Evolutionary conservation across 1,140 invertebrate genomes (phyloP), one percentile per base, ranked within the genome.

Genomic region (Aphidius ervi): DNA sequence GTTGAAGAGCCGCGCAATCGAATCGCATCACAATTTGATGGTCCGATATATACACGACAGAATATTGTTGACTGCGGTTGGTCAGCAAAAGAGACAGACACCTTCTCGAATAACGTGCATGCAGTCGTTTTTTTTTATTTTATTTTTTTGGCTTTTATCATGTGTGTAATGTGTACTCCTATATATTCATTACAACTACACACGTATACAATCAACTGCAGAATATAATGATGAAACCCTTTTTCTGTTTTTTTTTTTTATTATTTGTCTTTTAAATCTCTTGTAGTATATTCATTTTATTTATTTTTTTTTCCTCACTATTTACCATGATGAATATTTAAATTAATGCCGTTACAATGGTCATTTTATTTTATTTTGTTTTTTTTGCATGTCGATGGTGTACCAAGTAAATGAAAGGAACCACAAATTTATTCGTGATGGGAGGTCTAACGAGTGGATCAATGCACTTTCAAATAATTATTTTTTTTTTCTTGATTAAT

Each of bases 311-410:
- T 31, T n/a, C 42, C 42, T 23, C 47, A n/a, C 56, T 42, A 58
- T 58, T 58, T 31, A 23, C 10, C 40, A 42, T 58, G 56, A 58
- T 58, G 56, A 58, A 58, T 58, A 58, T 58, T 58, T 50, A 58
- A 58, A 49, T 58, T 16, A 16, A 16, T 48, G 47, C 56, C 40
- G 20, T 58, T 58, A 42, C 23, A 20, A 43, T 39, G 5, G 23
- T n/a, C 39, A 16, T 48, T 6, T 42, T 56, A 9, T 46, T 9
- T n/a, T n/a, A n/a, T n/a, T 16, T 9, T n/a, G 2, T 37, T 8
- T 31, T 40, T 23, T 37, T 37, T 39, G 39, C 37, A 20, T 23
- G 49, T 52, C 49, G 49, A 52, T 10, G 49, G 23, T 43, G 9
- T 43, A 8, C 42, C 7, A 43, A 7, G 42, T 43, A 43, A 43